Conservation (phyloP, 2,113 vertebrate species). For the Chloropsis cyanopogon region DNA sequence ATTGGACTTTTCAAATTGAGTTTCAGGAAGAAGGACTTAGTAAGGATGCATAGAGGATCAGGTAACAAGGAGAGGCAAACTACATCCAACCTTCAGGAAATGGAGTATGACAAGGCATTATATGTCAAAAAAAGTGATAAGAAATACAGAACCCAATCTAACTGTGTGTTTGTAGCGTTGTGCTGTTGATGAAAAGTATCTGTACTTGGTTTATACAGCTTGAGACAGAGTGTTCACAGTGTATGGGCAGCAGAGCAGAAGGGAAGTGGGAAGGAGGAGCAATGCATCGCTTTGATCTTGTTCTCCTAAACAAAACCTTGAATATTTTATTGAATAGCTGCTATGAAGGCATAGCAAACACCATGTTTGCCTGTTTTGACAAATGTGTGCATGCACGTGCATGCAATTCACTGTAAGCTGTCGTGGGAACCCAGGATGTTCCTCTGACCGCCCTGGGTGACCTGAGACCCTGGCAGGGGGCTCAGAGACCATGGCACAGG, state of each 20-base stretch:
- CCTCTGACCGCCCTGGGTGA: too few species aligned
- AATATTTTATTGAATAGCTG: background rate
- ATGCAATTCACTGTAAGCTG: background rate
- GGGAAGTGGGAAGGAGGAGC: background rate
- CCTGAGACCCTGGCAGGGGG: too few species aligned
- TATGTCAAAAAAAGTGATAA: background rate
- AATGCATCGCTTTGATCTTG: background rate
- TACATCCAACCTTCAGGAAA: background rate
- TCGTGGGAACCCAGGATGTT: too few species aligned
- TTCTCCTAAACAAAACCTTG: background rate
- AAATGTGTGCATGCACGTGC: rapidly evolving
- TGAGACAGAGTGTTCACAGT: background rate
- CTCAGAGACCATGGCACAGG: too few species aligned
- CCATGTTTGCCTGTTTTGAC: background rate
- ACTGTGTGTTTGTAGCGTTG: background rate
- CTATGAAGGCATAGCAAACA: background rate
- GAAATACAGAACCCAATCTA: background rate
- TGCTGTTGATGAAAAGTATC: background rate
- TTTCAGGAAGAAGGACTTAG: background rate
- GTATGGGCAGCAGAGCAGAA: background rate
- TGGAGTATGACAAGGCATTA: background rate
- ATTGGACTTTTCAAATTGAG: background rate
- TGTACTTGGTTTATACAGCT: background rate
- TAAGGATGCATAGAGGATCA: background rate
- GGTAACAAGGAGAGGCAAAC: background rate